A percentile compares a stretch with the other conserved stretches of the same genome.
Conservation (phyloP, 2,888 invertebrate genomes). For the Macroteleia sp. region DNA sequence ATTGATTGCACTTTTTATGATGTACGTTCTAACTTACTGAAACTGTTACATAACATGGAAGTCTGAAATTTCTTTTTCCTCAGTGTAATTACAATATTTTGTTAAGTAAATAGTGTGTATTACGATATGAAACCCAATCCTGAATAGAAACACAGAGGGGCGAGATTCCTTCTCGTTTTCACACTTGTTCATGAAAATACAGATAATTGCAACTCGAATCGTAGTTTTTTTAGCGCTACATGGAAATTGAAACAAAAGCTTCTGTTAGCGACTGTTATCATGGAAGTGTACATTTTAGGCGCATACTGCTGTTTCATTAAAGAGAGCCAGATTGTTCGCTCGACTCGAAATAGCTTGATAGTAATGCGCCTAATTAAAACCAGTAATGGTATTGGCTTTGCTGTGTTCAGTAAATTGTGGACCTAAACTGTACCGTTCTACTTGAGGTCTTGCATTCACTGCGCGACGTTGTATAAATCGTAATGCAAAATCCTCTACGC, state of each 20-base stretch:
- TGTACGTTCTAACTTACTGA: too few species aligned
- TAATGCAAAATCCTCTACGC: constrained; percentile 20
- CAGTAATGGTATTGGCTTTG: constrained; percentile 55
- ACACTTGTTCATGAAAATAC: constrained; percentile 48
- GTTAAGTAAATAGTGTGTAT: too few species aligned
- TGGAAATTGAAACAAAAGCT: constrained; percentile 59
- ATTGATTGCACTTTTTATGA: too few species aligned
- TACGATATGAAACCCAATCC: too few species aligned
- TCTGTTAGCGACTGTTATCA: constrained; percentile 40
- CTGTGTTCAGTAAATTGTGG: constrained; percentile 37
- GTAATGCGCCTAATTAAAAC: constrained; percentile 68
- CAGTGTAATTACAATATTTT: too few species aligned
- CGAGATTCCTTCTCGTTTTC: constrained; percentile 35
- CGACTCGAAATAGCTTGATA: constrained; percentile 57
- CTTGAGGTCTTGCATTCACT: constrained; percentile 44
- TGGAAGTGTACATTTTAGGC: constrained; percentile 48
- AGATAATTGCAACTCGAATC: constrained; percentile 49
- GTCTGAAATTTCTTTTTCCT: too few species aligned
- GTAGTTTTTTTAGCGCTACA: constrained; percentile 31
- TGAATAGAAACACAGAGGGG: constrained; percentile 13
- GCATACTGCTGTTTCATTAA: constrained; percentile 64
- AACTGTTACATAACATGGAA: too few species aligned
- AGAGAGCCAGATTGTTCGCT: constrained; percentile 64
- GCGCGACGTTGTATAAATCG: constrained; percentile 33
- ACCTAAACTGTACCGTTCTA: constrained; percentile 20